Evolutionary conservation across 2,888 invertebrate species (phyloP).

Genomic region (Diarsia mendica): DNA sequence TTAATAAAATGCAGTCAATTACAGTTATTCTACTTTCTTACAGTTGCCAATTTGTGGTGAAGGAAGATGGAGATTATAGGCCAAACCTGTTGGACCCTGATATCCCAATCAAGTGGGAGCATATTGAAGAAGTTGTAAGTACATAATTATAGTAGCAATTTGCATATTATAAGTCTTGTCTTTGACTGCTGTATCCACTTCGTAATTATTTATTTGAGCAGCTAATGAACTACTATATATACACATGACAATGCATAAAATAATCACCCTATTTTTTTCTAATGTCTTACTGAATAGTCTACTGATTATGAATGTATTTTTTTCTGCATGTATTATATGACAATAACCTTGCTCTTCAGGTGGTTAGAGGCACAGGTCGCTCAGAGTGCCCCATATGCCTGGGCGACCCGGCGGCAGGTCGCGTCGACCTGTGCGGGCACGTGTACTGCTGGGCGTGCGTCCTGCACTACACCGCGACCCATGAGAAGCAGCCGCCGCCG

Average conservation of each 20-base stretch:
- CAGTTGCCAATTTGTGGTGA: slow-evolving; percentile 99
- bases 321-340: not conserved
- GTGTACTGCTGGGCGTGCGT: slow-evolving; percentile 99
- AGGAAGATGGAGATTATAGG: slow-evolving; percentile 94
- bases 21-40: slow-evolving; percentile 52
- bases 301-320: not conserved
- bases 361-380: slow-evolving; percentile 83
- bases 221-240: not conserved
- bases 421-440: slow-evolving; percentile 98
- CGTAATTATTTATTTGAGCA: not conserved
- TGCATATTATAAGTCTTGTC: not conserved
- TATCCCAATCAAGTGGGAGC: slow-evolving; percentile 96
- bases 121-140: slow-evolving; percentile 97
- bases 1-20: not conserved
- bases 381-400: slow-evolving; percentile 97
- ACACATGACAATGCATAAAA: not conserved
- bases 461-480: slow-evolving; percentile 96
- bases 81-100: slow-evolving; percentile 96
- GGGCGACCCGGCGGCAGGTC: slow-evolving; percentile 95
- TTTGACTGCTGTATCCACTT: not conserved
- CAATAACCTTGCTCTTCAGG: slow-evolving; percentile 67
- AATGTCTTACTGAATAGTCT: not conserved
- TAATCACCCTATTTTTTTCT: not conserved
- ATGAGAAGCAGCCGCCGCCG: slow-evolving; percentile 93
- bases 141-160: not conserved